These are phyloP conservation scores for Crotalus helleri DNA, from an alignment of 2,113 vertebrate genomes.

Conservation along the genomic window DNA sequence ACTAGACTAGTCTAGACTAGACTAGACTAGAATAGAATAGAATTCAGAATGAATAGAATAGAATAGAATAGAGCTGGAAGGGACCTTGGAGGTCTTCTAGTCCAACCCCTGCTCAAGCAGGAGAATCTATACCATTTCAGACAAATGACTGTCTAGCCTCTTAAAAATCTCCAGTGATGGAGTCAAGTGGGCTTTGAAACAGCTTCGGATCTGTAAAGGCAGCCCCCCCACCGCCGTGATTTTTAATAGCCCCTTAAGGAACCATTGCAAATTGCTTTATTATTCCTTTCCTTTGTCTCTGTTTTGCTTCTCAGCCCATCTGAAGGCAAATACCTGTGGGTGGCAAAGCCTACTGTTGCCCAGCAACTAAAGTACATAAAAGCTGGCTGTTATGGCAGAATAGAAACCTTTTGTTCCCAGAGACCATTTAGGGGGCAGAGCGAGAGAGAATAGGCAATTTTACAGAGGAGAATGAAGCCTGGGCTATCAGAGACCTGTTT, in stretches of 20 bases:
- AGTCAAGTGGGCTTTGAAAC: background rate
- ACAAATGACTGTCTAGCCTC: too few relatives aligned
- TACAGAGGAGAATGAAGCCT: background rate
- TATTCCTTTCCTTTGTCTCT: background rate
- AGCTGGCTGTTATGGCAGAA: background rate
- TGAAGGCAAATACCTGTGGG: slow-evolving; percentile 18
- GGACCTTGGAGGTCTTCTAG: too few relatives aligned
- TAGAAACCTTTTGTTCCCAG: slow-evolving; percentile 12
- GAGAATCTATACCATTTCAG: too few relatives aligned
- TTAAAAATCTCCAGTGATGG: too few relatives aligned
- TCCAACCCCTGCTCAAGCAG: too few relatives aligned
- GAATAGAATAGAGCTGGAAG: too few relatives aligned
- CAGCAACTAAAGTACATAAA: background rate
- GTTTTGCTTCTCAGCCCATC: slow-evolving; percentile 10
- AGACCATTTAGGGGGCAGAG: slow-evolving; percentile 1
- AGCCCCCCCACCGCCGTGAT: too few relatives aligned
- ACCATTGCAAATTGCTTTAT: background rate
- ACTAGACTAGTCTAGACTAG: too few relatives aligned
- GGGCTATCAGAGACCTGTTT: background rate
- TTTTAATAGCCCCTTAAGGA: background rate
- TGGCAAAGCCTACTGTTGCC: background rate
- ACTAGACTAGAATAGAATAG: too few relatives aligned
- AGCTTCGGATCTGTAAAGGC: too few relatives aligned
- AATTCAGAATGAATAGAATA: too few relatives aligned
- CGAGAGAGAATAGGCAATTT: background rate